These are phyloP conservation scores for Neoscelio sp. DNA, from an alignment of 2,888 invertebrate genomes.

Conservation along the genomic window DNA sequence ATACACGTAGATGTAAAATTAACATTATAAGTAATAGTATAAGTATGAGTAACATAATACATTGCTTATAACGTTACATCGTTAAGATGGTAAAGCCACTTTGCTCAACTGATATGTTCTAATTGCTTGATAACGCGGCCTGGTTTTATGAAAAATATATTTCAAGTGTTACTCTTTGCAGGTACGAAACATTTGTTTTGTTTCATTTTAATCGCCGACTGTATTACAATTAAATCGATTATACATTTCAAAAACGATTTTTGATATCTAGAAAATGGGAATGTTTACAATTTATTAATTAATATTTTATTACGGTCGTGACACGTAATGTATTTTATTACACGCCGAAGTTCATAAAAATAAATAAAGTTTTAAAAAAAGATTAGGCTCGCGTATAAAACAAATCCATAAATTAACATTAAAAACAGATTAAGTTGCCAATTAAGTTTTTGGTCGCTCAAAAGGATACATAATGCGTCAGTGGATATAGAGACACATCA, in stretches of 20 bases:
- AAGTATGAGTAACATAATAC: not conserved
- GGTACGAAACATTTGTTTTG: conserved; percentile 21
- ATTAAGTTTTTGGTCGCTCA: conserved; percentile 13
- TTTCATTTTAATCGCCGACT: too few relatives aligned
- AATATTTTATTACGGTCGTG: too few relatives aligned
- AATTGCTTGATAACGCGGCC: conserved; percentile 61
- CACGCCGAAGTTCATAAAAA: not conserved
- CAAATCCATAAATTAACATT: conserved; percentile 15
- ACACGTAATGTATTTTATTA: too few relatives aligned
- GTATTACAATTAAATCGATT: too few relatives aligned
- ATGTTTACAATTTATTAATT: too few relatives aligned
- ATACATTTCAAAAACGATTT: too few relatives aligned
- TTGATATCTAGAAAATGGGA: too few relatives aligned
- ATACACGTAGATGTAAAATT: not conserved
- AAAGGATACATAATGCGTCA: conserved; percentile 32
- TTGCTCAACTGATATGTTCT: conserved; percentile 44
- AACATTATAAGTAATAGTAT: conserved; percentile 11
- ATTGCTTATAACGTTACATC: conserved; percentile 10
- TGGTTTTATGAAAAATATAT: conserved; percentile 50
- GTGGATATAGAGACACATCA: conserved; percentile 1
- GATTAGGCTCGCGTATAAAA: not conserved
- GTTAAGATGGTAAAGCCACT: conserved; percentile 21
- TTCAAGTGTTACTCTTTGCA: conserved; percentile 35
- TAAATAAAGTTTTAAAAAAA: not conserved
- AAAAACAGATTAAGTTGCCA: conserved; percentile 26